Conservation (phyloP, 2,113 vertebrate species). For the Austrofundulus limnaeus region DNA sequence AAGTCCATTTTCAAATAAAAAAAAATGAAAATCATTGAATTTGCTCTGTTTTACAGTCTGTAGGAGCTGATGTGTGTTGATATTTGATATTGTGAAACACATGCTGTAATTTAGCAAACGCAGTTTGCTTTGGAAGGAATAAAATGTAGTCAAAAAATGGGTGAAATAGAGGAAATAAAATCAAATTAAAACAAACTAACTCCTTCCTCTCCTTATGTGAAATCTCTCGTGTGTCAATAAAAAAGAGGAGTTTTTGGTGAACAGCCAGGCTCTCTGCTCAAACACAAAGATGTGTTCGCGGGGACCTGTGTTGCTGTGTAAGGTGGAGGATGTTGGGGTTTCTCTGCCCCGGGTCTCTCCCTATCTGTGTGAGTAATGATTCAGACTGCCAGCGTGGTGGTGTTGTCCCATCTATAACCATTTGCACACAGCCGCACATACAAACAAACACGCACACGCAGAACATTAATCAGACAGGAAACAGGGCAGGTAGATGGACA, state of each 20-base stretch:
- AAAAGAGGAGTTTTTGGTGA: conserved; percentile 52
- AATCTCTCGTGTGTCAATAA: conserved; percentile 64
- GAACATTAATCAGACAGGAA: conserved; percentile 67
- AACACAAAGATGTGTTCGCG: conserved; percentile 41
- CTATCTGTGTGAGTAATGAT: conserved; percentile 79
- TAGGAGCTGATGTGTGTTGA: no score
- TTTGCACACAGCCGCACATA: conserved; percentile 59
- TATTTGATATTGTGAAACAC: no score
- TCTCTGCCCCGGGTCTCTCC: conserved; percentile 68
- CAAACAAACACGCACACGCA: conserved; percentile 37
- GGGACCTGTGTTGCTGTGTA: conserved; percentile 6
- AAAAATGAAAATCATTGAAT: no score
- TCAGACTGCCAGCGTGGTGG: conserved; percentile 70
- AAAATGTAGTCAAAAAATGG: conserved; percentile 54
- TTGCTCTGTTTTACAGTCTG: no score
- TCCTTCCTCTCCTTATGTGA: conserved; percentile 19
- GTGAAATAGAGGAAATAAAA: conserved; percentile 1
- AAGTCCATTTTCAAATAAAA: no score
- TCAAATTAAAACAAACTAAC: conserved; percentile 8
- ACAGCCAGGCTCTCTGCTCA: conserved; percentile 65
- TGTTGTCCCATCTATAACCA: conserved; percentile 78
- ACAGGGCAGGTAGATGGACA: conserved; percentile 67
- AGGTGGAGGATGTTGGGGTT: conserved; percentile 61
- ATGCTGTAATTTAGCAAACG: no score
- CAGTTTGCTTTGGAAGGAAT: conserved; percentile 14